phyloP scores from a whole-genome alignment of 1,140 invertebrate species.

The Drosophila lini region DNA sequence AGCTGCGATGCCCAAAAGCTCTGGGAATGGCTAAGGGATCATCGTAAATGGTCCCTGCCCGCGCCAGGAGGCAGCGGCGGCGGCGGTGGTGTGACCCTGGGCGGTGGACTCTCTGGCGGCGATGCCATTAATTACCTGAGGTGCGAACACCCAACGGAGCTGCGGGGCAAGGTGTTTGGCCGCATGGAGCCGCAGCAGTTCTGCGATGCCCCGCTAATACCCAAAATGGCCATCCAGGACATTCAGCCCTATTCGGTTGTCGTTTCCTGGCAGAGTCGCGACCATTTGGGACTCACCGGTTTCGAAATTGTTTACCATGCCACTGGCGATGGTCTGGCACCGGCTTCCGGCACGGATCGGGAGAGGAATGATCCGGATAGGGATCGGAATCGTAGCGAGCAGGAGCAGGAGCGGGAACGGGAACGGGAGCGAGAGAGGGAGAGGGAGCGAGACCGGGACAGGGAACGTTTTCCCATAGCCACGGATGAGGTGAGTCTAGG shows the following conservation, averaged over 20 bases:
- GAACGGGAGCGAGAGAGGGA: constrained; percentile 44
- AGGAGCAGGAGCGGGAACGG: constrained; percentile 21
- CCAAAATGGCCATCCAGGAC: constrained; percentile 93
- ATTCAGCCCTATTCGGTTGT: constrained; percentile 94
- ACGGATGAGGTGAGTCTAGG: constrained; percentile 69
- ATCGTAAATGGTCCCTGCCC: constrained; percentile 87
- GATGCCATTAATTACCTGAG: constrained; percentile 87
- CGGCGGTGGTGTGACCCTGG: neutral
- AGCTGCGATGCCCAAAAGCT: constrained; percentile 93
- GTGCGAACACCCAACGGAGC: constrained; percentile 91
- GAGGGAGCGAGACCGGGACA: constrained; percentile 32
- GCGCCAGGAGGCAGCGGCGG: constrained; percentile 64
- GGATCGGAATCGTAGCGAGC: constrained; percentile 4
- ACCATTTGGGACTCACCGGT: constrained; percentile 93
- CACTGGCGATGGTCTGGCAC: constrained; percentile 87
- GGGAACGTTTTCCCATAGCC: constrained; percentile 54
- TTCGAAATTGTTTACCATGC: constrained; percentile 94
- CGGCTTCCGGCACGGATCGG: constrained; percentile 78
- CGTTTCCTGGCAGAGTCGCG: constrained; percentile 94
- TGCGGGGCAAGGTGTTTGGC: constrained; percentile 90
- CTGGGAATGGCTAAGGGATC: constrained; percentile 95
- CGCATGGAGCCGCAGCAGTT: constrained; percentile 91
- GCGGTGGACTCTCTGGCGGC: constrained; percentile 56
- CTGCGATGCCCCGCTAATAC: constrained; percentile 91
- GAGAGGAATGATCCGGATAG: constrained; percentile 12